These are phyloP conservation scores for Cheilinus undulatus DNA, from an alignment of 2,113 vertebrate genomes.

Conservation along the genomic window DNA sequence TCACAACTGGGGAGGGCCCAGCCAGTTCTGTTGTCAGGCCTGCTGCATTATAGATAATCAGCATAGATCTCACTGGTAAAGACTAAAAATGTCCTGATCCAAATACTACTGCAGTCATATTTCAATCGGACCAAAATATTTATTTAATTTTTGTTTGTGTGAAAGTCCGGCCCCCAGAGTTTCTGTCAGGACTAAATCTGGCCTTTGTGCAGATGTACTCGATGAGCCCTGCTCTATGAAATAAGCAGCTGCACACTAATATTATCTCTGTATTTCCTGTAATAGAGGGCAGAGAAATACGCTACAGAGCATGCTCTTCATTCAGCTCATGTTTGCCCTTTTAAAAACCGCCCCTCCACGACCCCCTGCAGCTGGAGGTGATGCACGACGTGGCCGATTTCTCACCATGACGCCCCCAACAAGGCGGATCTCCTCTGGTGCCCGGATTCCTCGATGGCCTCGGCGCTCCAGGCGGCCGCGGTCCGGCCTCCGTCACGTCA, in stretches of 20 bases:
- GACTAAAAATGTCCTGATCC: too few species aligned
- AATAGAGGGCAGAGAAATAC: neutral
- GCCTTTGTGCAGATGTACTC: too few species aligned
- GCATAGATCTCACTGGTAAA: too few species aligned
- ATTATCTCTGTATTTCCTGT: neutral
- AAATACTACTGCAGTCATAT: too few species aligned
- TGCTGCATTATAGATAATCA: too few species aligned
- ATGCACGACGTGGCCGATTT: slow-evolving; percentile 35
- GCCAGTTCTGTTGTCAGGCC: too few species aligned
- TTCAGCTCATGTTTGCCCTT: slow-evolving; percentile 67
- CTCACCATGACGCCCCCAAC: slow-evolving; percentile 44
- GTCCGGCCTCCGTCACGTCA: slow-evolving; percentile 24
- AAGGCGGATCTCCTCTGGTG: slow-evolving; percentile 51
- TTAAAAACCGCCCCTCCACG: slow-evolving; percentile 37
- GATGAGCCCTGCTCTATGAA: too few species aligned
- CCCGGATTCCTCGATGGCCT: slow-evolving; percentile 29
- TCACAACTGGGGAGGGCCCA: too few species aligned
- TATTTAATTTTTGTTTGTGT: too few species aligned
- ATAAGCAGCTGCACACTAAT: slow-evolving; percentile 35
- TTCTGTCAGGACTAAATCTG: too few species aligned
- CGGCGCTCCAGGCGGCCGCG: slow-evolving; percentile 8
- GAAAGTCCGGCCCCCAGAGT: too few species aligned
- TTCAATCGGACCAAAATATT: too few species aligned
- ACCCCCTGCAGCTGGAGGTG: slow-evolving; percentile 62
- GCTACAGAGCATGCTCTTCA: slow-evolving; percentile 42